A percentile compares a stretch with the other conserved stretches of the same genome.
Evolutionary conservation across 2,113 vertebrate genomes (phyloP).

Genomic region (Calidris pugnax): DNA sequence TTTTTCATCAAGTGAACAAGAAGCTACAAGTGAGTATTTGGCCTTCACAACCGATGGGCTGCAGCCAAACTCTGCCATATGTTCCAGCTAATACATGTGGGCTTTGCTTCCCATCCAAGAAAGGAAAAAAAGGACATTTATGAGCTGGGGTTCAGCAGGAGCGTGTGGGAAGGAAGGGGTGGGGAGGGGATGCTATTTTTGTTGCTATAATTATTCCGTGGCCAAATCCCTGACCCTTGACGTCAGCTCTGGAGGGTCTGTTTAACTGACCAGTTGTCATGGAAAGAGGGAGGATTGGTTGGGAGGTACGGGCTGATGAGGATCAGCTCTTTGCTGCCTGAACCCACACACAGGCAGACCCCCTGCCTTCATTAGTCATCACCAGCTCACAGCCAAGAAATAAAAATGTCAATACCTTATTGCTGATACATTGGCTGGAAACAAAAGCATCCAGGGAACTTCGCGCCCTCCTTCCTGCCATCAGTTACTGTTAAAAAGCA

Average conservation of each 20-base stretch:
- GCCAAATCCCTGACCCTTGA: conserved; percentile 49
- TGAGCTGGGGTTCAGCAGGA: conserved; percentile 29
- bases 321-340: neutral
- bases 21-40: conserved; percentile 37
- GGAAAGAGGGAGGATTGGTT: neutral
- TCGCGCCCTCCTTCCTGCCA: neutral
- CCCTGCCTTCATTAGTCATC: conserved; percentile 31
- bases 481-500: neutral
- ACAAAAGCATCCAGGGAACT: neutral
- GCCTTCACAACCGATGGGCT: neutral
- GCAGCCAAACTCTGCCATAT: conserved; percentile 38
- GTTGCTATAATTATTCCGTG: conserved; percentile 44
- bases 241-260: conserved; percentile 22
- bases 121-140: conserved; percentile 35
- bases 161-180: conserved; percentile 48
- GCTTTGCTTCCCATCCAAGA: conserved; percentile 48
- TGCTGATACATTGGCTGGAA: conserved; percentile 1
- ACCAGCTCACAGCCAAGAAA: neutral
- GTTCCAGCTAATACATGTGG: conserved; percentile 45
- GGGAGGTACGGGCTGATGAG: neutral
- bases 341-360: conserved; percentile 44
- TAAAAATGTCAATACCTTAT: conserved; percentile 43
- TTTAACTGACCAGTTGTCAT: conserved; percentile 43
- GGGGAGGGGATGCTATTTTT: conserved; percentile 33
- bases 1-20: neutral